Evolutionary conservation across 53 echinoderm and acorn worm species (phyloP).

Genomic region (Hippasteria phrygiana): DNA sequence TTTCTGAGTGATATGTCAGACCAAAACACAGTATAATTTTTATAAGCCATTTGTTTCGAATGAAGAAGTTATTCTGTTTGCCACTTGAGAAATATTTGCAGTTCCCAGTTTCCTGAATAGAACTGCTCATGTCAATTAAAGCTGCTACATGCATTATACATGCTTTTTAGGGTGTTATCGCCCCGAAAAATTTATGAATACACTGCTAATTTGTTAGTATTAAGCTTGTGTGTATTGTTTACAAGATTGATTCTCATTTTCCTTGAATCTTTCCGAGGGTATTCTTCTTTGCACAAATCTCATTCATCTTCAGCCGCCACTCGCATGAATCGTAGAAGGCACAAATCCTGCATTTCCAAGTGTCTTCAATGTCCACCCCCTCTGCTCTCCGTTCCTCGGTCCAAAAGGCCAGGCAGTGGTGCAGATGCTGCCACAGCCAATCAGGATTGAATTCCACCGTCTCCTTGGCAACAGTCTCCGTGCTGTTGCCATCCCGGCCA

Average conservation of each 20-base stretch:
- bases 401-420: constrained; percentile 85
- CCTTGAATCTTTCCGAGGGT: constrained; percentile 26
- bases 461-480: constrained; percentile 67
- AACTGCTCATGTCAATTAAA: too few relatives aligned
- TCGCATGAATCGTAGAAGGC: constrained; percentile 76
- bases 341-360: constrained; percentile 95
- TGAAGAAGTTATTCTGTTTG: too few relatives aligned
- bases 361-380: constrained; percentile 93
- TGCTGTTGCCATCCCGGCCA: constrained; percentile 55
- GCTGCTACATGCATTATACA: too few relatives aligned
- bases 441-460: constrained; percentile 77
- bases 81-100: too few relatives aligned
- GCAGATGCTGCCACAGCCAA: constrained; percentile 77
- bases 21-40: too few relatives aligned
- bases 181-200: too few relatives aligned
- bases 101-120: too few relatives aligned
- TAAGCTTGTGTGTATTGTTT: too few relatives aligned
- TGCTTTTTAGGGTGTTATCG: too few relatives aligned
- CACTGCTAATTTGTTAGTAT: too few relatives aligned
- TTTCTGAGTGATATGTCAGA: too few relatives aligned
- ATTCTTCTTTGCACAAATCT: constrained; percentile 76
- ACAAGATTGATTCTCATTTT: not conserved
- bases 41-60: too few relatives aligned
- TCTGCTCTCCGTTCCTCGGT: constrained; percentile 69
- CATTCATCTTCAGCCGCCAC: constrained; percentile 83